Base-by-base conservation (phyloP, 1,140 invertebrate species). In the Drosophila ironensis region DNA sequence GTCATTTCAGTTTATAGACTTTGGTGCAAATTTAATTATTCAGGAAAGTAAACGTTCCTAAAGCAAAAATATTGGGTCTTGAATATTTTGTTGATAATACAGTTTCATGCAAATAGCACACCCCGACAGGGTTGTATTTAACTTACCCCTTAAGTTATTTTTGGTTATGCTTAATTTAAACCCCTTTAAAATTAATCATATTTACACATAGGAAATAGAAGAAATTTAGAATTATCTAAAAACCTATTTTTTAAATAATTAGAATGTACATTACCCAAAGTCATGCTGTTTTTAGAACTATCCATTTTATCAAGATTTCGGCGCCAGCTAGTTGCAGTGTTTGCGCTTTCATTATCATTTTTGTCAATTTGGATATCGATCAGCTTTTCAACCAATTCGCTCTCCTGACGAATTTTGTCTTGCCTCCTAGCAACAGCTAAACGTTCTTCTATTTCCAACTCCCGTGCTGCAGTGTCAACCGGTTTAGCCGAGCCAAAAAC, bases 401-500 rank as follows among this genome's bases (percentile, higher is more conserved):
- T 90, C 37, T 87, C 78, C 7, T 52, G 46, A 1, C 72, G 63
- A 33, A 54, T 12, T 25, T 72, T 66, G 8, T 89, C 84, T 12
- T 76, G 74, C 28, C 80, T 76, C 40, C 90, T 81, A 44, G 92
- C 92, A 6, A 92, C 92, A 4, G 75, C 73, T 28, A 95, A 89
- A 73, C 93, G 92, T 74, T 93, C 94, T 88, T 97, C 93, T 72
- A 94, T 94, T 89, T 94, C 93, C 86, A 94, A 90, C 81, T 97
- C 95, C 61, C 93, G 92, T 3, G 96, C 94, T 30, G 95, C 93
- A 8, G 97, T 99, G 90, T 99, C 97, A 0, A 99, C 98, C 4
- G 98, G 98, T 89, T 96, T 97, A 19, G 97, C 98, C 16, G 93
- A 94, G 22, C 97, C 97, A 89, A 98, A 98, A 69, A 98, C 97